Base-by-base conservation (phyloP, 2,113 vertebrate genomes). In the Erythrolamprus reginae region DNA sequence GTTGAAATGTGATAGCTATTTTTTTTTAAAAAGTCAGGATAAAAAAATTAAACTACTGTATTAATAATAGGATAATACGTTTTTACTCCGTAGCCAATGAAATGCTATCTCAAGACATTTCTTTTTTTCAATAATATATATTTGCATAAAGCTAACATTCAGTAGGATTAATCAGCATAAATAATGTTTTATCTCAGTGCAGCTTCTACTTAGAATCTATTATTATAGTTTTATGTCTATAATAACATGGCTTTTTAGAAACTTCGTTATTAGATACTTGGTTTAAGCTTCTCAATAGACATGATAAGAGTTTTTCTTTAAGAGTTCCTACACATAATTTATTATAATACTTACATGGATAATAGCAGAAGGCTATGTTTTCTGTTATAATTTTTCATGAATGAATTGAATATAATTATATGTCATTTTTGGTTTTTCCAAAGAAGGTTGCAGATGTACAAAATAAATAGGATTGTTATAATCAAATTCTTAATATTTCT, bases 241-340 rank as follows among this genome's bases (percentile, higher is more conserved):
- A 90, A 86, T 90, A 87, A 87, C 53, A 87, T 82, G 5, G 15
- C 1, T 53, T 19, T 86, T 87, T 38, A 65, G 51, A 70, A 10
- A 50, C 12, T n/a, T 65, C 12, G 61, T 28, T 53, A 47, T 47
- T 42, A 47, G 21, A 23, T 6, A 26, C 28, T 38, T 10, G 28
- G 4, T 61, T 90, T 90, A 90, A 85, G 55, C 89, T 90, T 86
- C n/a, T 85, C 55, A 87, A 77, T 87, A 82, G 47, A 82, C 33
- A 38, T 23, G 51, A 87, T 85, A 48, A 82, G 5, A 23, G 0
- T 21, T 65, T 48, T 88, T 84, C 10, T 52, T 52, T 52, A 58
- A 61, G 47, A 28, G 10, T 77, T 47, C 26, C 51, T 17, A 51
- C 50, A 90, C 38, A 70, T 86, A 90, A 90, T 70, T 86, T 56